phyloP scores from a whole-genome alignment of 1,140 invertebrate species.

The Magallana angulata region DNA sequence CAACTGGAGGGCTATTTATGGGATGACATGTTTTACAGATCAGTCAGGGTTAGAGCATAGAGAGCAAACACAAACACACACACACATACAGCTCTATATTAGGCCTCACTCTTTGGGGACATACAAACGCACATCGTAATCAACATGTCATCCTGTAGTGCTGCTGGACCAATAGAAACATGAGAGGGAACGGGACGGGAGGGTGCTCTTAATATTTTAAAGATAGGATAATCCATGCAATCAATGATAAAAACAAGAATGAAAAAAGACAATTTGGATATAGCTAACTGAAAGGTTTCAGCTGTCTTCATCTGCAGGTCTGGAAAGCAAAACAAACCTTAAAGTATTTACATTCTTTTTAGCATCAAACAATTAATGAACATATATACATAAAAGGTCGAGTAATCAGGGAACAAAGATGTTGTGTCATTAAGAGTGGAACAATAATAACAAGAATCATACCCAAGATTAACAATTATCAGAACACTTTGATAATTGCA shows the following conservation, averaged over 20 bases:
- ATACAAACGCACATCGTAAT: neutral
- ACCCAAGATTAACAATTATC: slow-evolving; percentile 16
- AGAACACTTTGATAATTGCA: slow-evolving; percentile 20
- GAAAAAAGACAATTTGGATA: neutral
- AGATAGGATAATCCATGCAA: neutral
- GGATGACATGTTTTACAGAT: slow-evolving; percentile 21
- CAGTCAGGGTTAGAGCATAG: slow-evolving; percentile 4
- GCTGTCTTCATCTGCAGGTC: neutral
- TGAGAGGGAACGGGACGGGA: neutral
- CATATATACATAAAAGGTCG: neutral
- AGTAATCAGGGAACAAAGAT: neutral
- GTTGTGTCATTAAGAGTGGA: neutral
- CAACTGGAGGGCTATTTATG: neutral
- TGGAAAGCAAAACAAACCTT: neutral
- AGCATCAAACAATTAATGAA: neutral
- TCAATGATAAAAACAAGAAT: neutral
- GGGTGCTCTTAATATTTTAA: neutral
- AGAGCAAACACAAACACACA: neutral
- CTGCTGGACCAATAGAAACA: neutral
- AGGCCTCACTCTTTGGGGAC: neutral
- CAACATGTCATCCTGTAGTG: neutral
- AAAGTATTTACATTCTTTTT: slow-evolving; percentile 17
- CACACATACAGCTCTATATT: slow-evolving; percentile 3
- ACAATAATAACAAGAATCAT: slow-evolving; percentile 22
- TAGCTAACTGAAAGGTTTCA: slow-evolving; percentile 30